Conservation (phyloP, 53 echinoderm and acorn worm species). For the Hippasteria phrygiana region DNA sequence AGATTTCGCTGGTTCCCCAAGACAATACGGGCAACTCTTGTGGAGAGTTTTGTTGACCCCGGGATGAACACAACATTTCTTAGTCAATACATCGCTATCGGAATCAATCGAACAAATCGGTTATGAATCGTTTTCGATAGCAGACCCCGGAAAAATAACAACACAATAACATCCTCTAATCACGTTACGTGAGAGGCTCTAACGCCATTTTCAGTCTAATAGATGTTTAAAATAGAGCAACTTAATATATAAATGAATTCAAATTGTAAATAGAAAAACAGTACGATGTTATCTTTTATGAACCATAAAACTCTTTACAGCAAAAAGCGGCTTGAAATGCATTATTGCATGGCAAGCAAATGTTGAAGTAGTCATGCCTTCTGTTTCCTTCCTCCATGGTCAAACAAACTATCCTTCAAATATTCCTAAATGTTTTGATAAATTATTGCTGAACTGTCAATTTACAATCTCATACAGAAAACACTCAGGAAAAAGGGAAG, state of each 20-base stretch:
- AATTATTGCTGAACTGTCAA: conserved; percentile 56
- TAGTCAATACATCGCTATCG: background rate
- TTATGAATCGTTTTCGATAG: background rate
- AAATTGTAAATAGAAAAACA: background rate
- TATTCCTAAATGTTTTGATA: conserved; percentile 37
- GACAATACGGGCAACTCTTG: conserved; percentile 10
- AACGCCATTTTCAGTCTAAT: no score
- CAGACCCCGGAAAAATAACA: no score
- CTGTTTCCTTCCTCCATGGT: no score
- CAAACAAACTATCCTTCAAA: conserved; percentile 36
- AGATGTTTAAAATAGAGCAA: no score
- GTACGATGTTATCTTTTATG: background rate
- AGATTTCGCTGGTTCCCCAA: conserved; percentile 46
- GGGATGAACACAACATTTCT: conserved; percentile 45
- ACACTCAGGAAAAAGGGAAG: background rate
- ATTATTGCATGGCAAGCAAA: conserved; percentile 29
- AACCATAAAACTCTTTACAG: background rate
- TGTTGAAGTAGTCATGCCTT: conserved; percentile 8
- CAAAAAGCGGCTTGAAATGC: background rate
- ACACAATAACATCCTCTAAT: no score
- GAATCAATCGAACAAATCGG: background rate
- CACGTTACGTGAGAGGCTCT: no score
- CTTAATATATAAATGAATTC: background rate
- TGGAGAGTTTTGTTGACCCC: background rate
- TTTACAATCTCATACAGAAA: conserved; percentile 33